Evolutionary conservation across 2,797 vertebrate species (phyloP).

Genomic region (Harpia harpyja): DNA sequence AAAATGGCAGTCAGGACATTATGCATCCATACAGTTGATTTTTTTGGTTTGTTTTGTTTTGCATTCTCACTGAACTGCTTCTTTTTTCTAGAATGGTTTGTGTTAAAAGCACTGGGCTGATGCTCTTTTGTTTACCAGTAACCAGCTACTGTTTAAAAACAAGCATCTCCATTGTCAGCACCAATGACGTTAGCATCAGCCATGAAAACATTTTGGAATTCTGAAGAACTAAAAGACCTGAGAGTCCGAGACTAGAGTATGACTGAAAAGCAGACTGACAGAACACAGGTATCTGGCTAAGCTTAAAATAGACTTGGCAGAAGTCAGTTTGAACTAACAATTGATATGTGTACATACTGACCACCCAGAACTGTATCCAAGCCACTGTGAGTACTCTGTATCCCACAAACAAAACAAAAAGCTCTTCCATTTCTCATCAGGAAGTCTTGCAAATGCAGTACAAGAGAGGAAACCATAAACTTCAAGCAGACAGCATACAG

Average conservation of each 20-base stretch:
- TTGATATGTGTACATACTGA: neutral
- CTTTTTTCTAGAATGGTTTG: neutral
- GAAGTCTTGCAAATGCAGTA: neutral
- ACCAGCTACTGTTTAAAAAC: conserved; percentile 33
- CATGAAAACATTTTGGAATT: neutral
- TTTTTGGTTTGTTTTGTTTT: neutral
- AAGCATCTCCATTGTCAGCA: conserved; percentile 11
- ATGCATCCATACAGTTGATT: neutral
- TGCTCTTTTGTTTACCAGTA: conserved; percentile 21
- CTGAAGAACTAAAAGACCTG: neutral
- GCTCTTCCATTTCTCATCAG: neutral
- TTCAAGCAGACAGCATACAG: neutral
- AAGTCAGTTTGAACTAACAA: neutral
- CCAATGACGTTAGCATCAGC: neutral
- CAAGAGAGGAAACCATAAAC: neutral
- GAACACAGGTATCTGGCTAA: neutral
- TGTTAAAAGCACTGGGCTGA: neutral
- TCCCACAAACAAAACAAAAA: neutral
- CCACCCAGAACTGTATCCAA: neutral
- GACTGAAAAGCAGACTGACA: neutral
- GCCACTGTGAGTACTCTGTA: neutral
- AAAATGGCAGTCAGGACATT: neutral
- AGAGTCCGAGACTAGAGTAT: neutral
- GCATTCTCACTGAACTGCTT: neutral
- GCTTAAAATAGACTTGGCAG: conserved; percentile 42